Base-by-base conservation (phyloP, 2,797 vertebrate genomes). In the Periparus ater region DNA sequence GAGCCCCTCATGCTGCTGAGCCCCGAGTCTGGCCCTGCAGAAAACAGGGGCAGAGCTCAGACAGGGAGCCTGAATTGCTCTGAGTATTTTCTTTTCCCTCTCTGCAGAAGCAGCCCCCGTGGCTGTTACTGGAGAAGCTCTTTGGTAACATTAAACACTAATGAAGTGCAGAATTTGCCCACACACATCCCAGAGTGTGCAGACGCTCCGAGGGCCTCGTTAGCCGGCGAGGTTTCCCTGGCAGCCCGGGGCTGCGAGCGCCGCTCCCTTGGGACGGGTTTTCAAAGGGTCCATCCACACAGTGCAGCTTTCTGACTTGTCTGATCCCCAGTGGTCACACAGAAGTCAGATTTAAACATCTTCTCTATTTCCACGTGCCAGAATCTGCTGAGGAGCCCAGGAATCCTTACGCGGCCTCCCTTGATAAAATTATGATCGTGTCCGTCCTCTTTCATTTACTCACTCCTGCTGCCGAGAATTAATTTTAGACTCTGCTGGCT, bases 1-100 rank as follows among this genome's bases (percentile, higher is more conserved):
- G 34, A 19, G 18, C 57, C 48, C 57, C 10, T 1, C 0, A 0
- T 1, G 13, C 21, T 8, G 2, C 50, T 1, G 5, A 47, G 2
- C 16, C 27, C 68, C 2, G 7, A 12, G 34, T 8, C 22, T 45
- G 50, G 7, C 6, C 8, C 30, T 3, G n/a, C 48, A 34, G 44
- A 8, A n/a, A 9, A n/a, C 18, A 17, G 0, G 0, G 11, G 26
- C 13, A 73, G 17, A 70, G 63, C 55, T 77, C 1, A 0, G 15
- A 13, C 53, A n/a, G 48, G 21, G 47, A 54, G 30, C 60, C 57
- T n/a, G 65, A 40, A 58, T 9, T 1, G 8, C 30, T 88, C 38
- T 16, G 60, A 60, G 20, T 2, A 6, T 36, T 63, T 62, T 7
- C 12, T 9, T 44, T 32, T 13, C 2, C 17, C 48, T 51, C 25